These are phyloP conservation scores for Gymnoscopelus microlampas DNA, from an alignment of 2,797 vertebrate species.

Conservation along the genomic window DNA sequence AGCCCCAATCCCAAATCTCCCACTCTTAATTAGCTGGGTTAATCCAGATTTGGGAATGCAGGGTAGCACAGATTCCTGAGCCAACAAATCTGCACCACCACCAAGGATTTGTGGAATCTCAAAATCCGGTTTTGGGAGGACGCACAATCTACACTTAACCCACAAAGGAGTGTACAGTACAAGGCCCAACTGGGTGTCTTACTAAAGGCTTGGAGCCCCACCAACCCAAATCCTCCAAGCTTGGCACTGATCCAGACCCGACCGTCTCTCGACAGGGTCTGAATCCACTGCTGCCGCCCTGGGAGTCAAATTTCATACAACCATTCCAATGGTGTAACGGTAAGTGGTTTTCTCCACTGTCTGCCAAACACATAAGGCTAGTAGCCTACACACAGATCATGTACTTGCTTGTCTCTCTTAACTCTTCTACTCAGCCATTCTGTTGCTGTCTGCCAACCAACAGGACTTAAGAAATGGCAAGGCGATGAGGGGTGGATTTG, in stretches of 20 bases:
- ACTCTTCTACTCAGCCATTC: constrained; percentile 19
- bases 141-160: not conserved
- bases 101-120: constrained; percentile 68
- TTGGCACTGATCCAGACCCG: constrained; percentile 58
- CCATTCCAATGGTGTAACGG: constrained; percentile 88
- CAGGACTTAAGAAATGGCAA: constrained; percentile 20
- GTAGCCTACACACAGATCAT: constrained; percentile 24
- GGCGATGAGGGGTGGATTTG: not conserved
- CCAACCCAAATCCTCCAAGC: constrained; percentile 26
- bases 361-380: constrained; percentile 48
- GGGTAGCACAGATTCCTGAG: constrained; percentile 67
- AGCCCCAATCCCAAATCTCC: constrained; percentile 61
- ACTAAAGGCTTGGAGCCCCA: constrained; percentile 42
- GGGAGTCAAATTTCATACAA: constrained; percentile 85
- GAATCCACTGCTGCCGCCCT: constrained; percentile 72
- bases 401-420: constrained; percentile 32
- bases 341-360: constrained; percentile 67
- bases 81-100: constrained; percentile 58
- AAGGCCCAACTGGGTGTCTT: constrained; percentile 45
- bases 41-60: constrained; percentile 78
- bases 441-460: constrained; percentile 25
- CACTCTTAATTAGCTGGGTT: constrained; percentile 64
- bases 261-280: constrained; percentile 65
- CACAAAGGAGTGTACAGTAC: constrained; percentile 26
- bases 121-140: constrained; percentile 56